Percentiles rank a stretch among this genome's conserved stretches.
Evolutionary conservation across 2,797 vertebrate genomes (phyloP).

Genomic region (Ibycter americanus): DNA sequence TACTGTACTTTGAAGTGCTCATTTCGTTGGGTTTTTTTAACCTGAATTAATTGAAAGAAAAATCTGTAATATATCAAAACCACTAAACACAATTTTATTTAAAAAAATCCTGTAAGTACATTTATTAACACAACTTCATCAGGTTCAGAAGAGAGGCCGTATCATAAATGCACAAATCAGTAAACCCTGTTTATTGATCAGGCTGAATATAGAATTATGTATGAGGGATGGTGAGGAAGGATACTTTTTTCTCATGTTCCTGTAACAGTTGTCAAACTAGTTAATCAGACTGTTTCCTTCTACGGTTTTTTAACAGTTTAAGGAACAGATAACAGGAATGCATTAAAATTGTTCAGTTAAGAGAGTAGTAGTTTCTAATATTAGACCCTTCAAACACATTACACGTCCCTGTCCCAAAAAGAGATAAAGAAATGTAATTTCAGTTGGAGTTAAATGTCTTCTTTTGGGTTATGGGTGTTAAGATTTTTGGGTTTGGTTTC

Average conservation of each 20-base stretch:
- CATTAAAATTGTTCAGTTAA: constrained; percentile 46
- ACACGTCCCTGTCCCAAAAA: neutral
- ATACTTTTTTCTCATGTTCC: neutral
- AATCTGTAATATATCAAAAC: neutral
- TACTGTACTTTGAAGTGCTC: neutral
- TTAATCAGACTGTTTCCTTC: neutral
- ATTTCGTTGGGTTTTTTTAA: neutral
- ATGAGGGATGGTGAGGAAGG: neutral
- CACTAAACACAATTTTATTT: neutral
- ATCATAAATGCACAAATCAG: neutral
- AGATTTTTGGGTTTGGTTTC: neutral
- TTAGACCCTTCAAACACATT: neutral
- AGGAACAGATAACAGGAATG: neutral
- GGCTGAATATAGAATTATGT: neutral
- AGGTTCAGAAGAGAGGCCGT: constrained; percentile 1
- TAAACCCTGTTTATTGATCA: neutral
- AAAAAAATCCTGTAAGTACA: neutral
- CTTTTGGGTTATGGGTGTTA: neutral
- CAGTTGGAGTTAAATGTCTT: neutral
- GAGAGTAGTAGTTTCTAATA: constrained; percentile 43
- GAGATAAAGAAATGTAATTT: neutral
- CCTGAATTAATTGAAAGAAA: neutral
- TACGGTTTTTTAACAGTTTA: neutral
- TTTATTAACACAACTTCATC: neutral
- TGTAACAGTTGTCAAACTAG: neutral